phyloP scores from a whole-genome alignment of 2,113 vertebrate species.

The Saguinus midas region DNA sequence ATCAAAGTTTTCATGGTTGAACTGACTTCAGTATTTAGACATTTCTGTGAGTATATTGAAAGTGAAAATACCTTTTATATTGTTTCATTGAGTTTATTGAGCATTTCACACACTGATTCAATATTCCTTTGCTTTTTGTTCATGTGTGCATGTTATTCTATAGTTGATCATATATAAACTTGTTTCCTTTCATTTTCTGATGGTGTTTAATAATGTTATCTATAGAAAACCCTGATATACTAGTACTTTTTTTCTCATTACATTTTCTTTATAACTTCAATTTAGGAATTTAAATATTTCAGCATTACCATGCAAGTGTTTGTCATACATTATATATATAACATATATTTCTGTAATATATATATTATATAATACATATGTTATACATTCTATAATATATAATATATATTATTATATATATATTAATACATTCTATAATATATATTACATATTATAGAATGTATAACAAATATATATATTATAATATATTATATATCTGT shows the following conservation, averaged over 20 bases:
- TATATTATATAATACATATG: no score
- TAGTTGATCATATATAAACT: not conserved
- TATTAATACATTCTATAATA: no score
- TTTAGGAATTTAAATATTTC: slow-evolving; percentile 16
- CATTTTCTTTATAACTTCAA: not conserved
- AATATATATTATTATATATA: no score
- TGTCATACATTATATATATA: not conserved
- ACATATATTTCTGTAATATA: no score
- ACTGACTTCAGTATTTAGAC: not conserved
- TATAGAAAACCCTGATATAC: not conserved
- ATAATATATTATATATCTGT: no score
- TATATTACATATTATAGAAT: no score
- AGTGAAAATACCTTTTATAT: slow-evolving; percentile 32
- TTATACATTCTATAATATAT: no score
- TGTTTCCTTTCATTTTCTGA: not conserved
- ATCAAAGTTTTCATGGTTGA: slow-evolving; percentile 1
- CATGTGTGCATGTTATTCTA: not conserved
- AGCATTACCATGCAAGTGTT: slow-evolving; percentile 59
- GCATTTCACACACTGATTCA: not conserved
- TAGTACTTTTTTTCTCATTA: slow-evolving; percentile 10
- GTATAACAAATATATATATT: no score
- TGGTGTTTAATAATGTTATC: not conserved
- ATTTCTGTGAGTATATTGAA: slow-evolving; percentile 21
- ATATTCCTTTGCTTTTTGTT: slow-evolving; percentile 41
- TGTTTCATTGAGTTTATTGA: slow-evolving; percentile 20